Conservation (phyloP, 2,797 vertebrate species). For the Podarcis lilfordi region DNA sequence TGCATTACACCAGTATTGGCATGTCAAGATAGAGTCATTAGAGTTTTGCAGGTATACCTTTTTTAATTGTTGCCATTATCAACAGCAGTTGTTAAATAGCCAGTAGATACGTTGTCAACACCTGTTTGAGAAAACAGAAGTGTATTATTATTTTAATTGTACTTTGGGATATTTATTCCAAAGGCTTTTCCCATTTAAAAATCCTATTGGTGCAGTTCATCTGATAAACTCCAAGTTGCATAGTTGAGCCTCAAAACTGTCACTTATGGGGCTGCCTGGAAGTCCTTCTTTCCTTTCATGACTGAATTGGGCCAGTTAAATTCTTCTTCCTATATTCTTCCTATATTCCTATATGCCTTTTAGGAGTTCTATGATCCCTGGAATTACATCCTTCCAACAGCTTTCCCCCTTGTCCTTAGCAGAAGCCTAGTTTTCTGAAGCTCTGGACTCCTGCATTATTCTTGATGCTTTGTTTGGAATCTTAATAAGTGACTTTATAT, state of each 20-base stretch:
- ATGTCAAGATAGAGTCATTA: constrained; percentile 93
- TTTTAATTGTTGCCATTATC: constrained; percentile 27
- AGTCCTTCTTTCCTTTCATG: neutral
- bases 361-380: neutral
- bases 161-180: neutral
- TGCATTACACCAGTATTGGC: constrained; percentile 86
- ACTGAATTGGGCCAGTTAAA: neutral
- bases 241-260: neutral
- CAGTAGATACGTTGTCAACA: neutral
- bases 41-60: constrained; percentile 88
- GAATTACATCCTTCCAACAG: neutral
- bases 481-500: neutral
- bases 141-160: neutral
- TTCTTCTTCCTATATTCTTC: neutral
- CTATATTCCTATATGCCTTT: neutral
- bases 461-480: neutral
- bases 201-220: neutral
- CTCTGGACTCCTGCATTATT: neutral
- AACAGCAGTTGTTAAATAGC: neutral
- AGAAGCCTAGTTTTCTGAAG: neutral
- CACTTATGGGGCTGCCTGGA: neutral
- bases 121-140: neutral
- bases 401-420: neutral
- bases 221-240: neutral
- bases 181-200: neutral